These are phyloP conservation scores for Diaperis boleti DNA, from an alignment of 2,888 invertebrate genomes.

Conservation along the genomic window DNA sequence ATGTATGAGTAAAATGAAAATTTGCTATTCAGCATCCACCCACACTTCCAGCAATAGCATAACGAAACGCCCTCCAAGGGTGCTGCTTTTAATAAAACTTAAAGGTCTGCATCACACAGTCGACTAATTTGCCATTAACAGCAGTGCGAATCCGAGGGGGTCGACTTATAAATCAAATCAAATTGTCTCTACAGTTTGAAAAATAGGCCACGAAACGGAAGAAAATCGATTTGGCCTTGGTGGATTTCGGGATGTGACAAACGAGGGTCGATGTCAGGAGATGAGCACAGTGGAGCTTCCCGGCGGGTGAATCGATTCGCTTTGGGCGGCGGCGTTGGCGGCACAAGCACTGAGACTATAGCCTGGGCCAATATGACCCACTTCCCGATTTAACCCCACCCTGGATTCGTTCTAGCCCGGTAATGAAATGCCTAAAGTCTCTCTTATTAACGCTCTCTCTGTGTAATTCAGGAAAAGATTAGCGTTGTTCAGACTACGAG, in stretches of 20 bases:
- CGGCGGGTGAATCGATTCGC: slow-evolving; percentile 45
- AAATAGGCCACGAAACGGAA: slow-evolving; percentile 38
- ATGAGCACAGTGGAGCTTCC: slow-evolving; percentile 40
- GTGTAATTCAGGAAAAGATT: slow-evolving; percentile 14
- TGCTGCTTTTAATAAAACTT: not conserved
- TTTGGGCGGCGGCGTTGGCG: slow-evolving; percentile 46
- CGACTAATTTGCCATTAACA: slow-evolving; percentile 20
- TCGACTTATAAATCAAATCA: slow-evolving; percentile 17
- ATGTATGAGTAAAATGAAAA: too few relatives aligned
- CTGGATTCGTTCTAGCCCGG: slow-evolving; percentile 42
- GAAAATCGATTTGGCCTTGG: slow-evolving; percentile 40
- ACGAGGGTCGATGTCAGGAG: slow-evolving; percentile 30
- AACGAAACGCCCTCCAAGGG: not conserved
- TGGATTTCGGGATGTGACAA: slow-evolving; percentile 35
- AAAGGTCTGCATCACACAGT: not conserved
- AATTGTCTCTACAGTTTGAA: slow-evolving; percentile 17
- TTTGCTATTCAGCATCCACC: not conserved
- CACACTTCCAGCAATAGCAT: not conserved
- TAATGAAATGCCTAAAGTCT: slow-evolving; percentile 38
- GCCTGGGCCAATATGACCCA: slow-evolving; percentile 53
- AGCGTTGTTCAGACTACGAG: too few relatives aligned
- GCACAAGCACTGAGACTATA: slow-evolving; percentile 45
- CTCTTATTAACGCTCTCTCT: slow-evolving; percentile 10
- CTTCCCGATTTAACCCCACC: slow-evolving; percentile 50
- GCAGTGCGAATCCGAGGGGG: slow-evolving; percentile 10